Conservation (phyloP, 2,888 invertebrate genomes). For the Aradus depressus region DNA sequence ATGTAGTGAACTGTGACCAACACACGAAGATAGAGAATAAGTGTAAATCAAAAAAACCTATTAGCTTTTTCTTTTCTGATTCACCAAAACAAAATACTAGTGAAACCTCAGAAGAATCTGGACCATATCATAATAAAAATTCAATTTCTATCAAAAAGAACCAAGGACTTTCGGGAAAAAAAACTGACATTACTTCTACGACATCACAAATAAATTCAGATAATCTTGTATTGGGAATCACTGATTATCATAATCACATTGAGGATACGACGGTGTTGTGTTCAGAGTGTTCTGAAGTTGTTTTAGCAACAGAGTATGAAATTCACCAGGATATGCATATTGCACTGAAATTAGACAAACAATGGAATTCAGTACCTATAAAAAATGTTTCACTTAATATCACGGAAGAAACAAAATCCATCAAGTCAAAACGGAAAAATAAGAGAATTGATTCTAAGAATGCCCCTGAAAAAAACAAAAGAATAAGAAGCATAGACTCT, state of each 20-base stretch:
- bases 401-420: background rate
- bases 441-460: constrained; percentile 8
- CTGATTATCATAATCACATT: too few species aligned
- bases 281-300: constrained; percentile 52
- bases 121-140: too few species aligned
- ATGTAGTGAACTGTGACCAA: background rate
- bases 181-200: too few species aligned
- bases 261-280: constrained; percentile 45
- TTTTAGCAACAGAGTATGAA: constrained; percentile 48
- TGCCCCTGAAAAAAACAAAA: constrained; percentile 5
- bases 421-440: constrained; percentile 15
- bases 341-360: constrained; percentile 61
- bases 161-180: too few species aligned
- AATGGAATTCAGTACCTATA: constrained; percentile 42
- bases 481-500: constrained; percentile 19
- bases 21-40: too few species aligned
- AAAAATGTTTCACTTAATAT: background rate
- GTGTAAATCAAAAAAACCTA: too few species aligned
- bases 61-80: too few species aligned
- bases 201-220: too few species aligned
- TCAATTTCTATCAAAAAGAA: too few species aligned
- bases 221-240: too few species aligned
- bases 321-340: constrained; percentile 79
- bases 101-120: too few species aligned
- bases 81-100: too few species aligned